Conservation (phyloP, 1,140 invertebrate genomes). For the Eriosoma lanigerum region DNA sequence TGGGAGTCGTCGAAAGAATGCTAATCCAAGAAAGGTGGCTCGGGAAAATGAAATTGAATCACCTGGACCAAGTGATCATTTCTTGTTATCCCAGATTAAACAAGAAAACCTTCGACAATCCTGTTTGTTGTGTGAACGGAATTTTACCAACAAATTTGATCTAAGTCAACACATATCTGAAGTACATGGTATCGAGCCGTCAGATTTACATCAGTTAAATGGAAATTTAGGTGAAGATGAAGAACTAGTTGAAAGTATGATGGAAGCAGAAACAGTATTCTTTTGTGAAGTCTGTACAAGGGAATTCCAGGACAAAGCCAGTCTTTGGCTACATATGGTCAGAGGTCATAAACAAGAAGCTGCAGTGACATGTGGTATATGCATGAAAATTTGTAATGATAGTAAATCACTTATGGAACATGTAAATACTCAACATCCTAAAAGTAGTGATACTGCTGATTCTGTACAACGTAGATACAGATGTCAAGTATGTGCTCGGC, state of each 20-base stretch:
- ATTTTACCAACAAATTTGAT: conserved; percentile 59
- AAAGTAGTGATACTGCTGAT: conserved; percentile 52
- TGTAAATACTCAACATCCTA: conserved; percentile 60
- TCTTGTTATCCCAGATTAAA: conserved; percentile 18
- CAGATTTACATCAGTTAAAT: conserved; percentile 52
- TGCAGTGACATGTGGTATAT: conserved; percentile 64
- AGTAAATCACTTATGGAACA: conserved; percentile 62
- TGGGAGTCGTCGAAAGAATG: conserved; percentile 55
- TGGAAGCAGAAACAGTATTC: conserved; percentile 59
- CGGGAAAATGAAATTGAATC: conserved; percentile 43
- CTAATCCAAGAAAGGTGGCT: conserved; percentile 56
- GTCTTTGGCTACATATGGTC: conserved; percentile 64
- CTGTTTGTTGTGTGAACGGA: conserved; percentile 60
- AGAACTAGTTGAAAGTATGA: conserved; percentile 55
- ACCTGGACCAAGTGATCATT: conserved; percentile 9
- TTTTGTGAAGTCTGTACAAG: conserved; percentile 62
- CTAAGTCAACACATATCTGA: conserved; percentile 61
- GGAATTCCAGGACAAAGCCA: conserved; percentile 62
- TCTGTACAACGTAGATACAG: conserved; percentile 56
- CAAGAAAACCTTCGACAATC: conserved; percentile 42
- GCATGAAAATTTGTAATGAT: conserved; percentile 62
- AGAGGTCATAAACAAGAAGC: conserved; percentile 63
- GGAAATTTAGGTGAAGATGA: conserved; percentile 47
- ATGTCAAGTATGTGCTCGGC: conserved; percentile 65
- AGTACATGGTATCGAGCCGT: conserved; percentile 60